Percentiles rank a stretch among this genome's conserved stretches.
These are phyloP conservation scores for Melolontha melolontha DNA, from an alignment of 2,888 invertebrate genomes.

Conservation along the genomic window DNA sequence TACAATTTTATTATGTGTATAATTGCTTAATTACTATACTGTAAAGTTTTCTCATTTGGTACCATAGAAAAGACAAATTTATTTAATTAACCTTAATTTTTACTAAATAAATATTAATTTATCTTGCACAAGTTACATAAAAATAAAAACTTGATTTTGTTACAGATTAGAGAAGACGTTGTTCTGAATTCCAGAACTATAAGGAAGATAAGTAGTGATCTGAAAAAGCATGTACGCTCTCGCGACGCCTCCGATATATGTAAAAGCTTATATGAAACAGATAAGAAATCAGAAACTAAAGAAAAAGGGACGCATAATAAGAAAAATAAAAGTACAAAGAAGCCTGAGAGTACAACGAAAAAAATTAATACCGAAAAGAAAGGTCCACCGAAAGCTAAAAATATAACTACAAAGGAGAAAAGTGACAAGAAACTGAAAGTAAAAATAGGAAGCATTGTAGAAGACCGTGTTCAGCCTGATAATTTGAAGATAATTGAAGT, in stretches of 20 bases:
- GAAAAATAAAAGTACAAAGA: background rate
- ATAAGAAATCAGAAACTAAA: no score
- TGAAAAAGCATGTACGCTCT: conserved; percentile 26
- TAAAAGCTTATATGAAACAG: background rate
- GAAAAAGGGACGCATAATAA: no score
- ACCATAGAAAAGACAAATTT: no score
- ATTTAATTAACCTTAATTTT: no score
- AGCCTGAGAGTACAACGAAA: background rate
- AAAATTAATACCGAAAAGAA: background rate
- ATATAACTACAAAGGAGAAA: background rate
- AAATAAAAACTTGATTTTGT: background rate
- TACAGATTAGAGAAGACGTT: conserved; percentile 32
- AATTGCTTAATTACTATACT: no score
- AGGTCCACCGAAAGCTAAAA: background rate
- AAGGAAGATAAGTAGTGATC: conserved; percentile 21
- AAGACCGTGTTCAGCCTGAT: conserved; percentile 57
- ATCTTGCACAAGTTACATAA: no score
- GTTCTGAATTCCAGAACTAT: conserved; percentile 19
- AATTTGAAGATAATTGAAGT: conserved; percentile 59
- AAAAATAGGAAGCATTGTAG: conserved; percentile 55
- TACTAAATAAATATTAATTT: no score
- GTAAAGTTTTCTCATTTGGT: no score
- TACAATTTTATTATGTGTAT: no score
- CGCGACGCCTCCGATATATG: background rate
- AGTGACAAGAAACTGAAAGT: conserved; percentile 39